These are phyloP conservation scores for Sebastes dallii DNA, from an alignment of 2,797 vertebrate genomes.

Conservation along the genomic window DNA sequence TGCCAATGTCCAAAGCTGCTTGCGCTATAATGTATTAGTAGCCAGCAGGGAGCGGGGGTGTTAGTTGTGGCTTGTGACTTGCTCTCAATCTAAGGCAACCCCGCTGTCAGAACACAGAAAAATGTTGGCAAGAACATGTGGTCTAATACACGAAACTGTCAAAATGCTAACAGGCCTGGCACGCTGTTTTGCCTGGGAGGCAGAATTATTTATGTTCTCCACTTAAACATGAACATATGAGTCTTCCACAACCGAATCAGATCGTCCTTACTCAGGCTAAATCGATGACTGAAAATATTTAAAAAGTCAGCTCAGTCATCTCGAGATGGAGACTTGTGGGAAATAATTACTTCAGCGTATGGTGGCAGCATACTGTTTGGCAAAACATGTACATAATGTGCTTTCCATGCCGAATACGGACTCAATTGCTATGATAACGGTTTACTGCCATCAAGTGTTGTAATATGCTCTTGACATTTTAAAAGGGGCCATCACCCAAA, in stretches of 20 bases:
- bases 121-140: slow-evolving; percentile 58
- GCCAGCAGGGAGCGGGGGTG: slow-evolving; percentile 50
- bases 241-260: slow-evolving; percentile 13
- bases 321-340: neutral
- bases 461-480: slow-evolving; percentile 37
- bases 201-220: slow-evolving; percentile 50
- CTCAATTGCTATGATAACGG: slow-evolving; percentile 1
- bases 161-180: slow-evolving; percentile 67
- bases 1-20: slow-evolving; percentile 40
- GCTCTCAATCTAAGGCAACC: slow-evolving; percentile 53
- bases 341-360: slow-evolving; percentile 9
- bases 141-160: slow-evolving; percentile 58
- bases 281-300: neutral
- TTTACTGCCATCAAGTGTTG: slow-evolving; percentile 43
- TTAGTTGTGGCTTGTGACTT: slow-evolving; percentile 42
- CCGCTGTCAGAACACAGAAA: slow-evolving; percentile 46
- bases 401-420: neutral
- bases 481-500: slow-evolving; percentile 9
- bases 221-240: slow-evolving; percentile 39
- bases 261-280: slow-evolving; percentile 11
- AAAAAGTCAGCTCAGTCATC: neutral
- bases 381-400: neutral
- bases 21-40: slow-evolving; percentile 47
- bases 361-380: slow-evolving; percentile 13
- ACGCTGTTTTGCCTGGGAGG: slow-evolving; percentile 30